Percentiles rank a stretch among this genome's conserved stretches.
Evolutionary conservation across 2,888 invertebrate species (phyloP).

Genomic region (Conomelus anceps): DNA sequence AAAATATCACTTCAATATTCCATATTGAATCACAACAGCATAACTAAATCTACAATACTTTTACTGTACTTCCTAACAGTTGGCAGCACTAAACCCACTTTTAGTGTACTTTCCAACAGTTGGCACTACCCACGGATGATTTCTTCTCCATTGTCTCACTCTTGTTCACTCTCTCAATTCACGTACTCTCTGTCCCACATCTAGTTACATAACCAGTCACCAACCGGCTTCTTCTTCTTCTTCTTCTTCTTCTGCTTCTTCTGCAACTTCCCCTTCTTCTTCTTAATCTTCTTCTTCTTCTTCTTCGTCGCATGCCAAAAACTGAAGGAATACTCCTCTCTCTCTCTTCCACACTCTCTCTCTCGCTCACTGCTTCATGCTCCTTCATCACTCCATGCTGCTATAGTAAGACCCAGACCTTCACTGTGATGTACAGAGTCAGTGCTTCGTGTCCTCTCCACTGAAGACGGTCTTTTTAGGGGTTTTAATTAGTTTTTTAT

Average conservation of each 20-base stretch:
- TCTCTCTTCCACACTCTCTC: neutral
- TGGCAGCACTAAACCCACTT: too few species aligned
- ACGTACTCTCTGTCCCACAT: neutral
- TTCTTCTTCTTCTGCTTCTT: neutral
- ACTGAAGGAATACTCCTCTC: neutral
- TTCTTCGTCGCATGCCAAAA: neutral
- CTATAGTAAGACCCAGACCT: too few species aligned
- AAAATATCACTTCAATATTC: too few species aligned
- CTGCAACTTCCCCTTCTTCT: neutral
- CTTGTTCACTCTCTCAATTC: neutral
- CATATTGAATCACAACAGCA: too few species aligned
- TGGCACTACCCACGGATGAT: neutral
- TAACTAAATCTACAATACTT: too few species aligned
- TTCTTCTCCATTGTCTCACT: neutral
- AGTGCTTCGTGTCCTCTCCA: too few species aligned
- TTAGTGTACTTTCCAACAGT: too few species aligned
- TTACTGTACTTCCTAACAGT: too few species aligned
- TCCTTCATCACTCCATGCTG: too few species aligned
- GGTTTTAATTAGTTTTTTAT: neutral
- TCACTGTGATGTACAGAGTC: too few species aligned
- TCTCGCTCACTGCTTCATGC: neutral
- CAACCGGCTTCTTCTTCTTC: neutral
- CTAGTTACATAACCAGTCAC: neutral
- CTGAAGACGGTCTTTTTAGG: too few species aligned
- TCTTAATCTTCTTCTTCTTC: neutral